These are phyloP conservation scores for Ciconia maguari DNA, from an alignment of 2,113 vertebrate genomes.

Conservation along the genomic window DNA sequence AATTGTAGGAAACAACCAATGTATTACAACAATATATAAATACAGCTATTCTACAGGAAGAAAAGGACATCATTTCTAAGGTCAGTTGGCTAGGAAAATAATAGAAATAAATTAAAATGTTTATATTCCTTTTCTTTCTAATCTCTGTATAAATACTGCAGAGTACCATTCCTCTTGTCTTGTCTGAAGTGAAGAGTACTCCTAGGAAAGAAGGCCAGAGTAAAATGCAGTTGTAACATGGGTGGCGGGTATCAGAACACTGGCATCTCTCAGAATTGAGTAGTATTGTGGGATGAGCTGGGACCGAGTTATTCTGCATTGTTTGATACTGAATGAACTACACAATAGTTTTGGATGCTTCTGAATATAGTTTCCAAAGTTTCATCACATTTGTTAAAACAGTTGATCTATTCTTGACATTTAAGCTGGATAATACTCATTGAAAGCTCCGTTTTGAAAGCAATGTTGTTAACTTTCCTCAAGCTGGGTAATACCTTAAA, in stretches of 20 bases:
- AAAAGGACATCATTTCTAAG: background rate
- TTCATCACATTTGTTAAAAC: background rate
- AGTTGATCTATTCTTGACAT: background rate
- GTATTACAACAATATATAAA: background rate
- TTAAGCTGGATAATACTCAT: background rate
- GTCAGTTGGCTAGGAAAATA: background rate
- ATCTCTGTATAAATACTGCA: background rate
- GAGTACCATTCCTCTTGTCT: background rate
- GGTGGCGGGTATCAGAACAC: fast-evolving
- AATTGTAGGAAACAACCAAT: background rate
- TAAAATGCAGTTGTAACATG: background rate
- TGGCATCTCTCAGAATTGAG: background rate
- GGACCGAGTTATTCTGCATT: background rate
- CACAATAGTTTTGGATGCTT: background rate
- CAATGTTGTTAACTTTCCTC: background rate
- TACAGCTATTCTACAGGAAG: background rate
- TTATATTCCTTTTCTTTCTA: background rate
- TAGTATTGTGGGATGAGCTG: background rate
- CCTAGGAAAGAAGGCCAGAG: background rate
- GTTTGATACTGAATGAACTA: background rate
- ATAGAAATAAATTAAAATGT: background rate
- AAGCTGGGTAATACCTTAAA: background rate
- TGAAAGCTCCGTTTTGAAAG: background rate
- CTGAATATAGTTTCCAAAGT: background rate
- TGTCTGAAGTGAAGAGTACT: background rate